These are phyloP conservation scores for Falco biarmicus DNA, from an alignment of 2,797 vertebrate species.

Conservation along the genomic window DNA sequence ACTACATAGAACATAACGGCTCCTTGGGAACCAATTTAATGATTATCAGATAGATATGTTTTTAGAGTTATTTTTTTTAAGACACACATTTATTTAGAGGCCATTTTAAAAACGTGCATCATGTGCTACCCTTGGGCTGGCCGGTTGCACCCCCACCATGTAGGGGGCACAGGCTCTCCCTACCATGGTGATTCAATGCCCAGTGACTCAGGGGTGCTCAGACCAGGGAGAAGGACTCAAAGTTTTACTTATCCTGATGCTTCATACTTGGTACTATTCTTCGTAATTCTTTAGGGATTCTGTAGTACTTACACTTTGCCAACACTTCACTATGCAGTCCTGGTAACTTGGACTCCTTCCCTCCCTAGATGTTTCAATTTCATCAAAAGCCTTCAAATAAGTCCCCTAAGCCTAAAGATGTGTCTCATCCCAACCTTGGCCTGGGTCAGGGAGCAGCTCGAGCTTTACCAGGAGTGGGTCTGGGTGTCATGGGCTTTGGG, in stretches of 20 bases:
- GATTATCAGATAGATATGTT: neutral
- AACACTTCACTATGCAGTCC: neutral
- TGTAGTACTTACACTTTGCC: neutral
- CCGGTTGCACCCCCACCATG: no score
- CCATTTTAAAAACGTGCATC: neutral
- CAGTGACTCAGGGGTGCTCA: accelerated
- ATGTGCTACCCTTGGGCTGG: neutral
- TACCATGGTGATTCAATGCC: accelerated
- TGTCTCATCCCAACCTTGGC: accelerated
- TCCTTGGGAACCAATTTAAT: constrained; percentile 51
- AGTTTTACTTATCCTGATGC: neutral
- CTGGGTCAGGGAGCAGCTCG: accelerated
- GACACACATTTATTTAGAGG: constrained; percentile 5
- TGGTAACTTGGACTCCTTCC: neutral
- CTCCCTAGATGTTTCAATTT: neutral
- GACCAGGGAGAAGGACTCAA: no score
- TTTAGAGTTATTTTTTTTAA: neutral
- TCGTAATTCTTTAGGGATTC: neutral
- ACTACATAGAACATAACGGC: constrained; percentile 33
- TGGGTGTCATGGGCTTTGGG: neutral
- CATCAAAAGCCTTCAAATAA: neutral
- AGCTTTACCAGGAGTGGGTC: neutral
- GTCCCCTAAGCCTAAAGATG: neutral
- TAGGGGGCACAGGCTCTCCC: neutral
- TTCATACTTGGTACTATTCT: neutral